Evolutionary conservation across 2,888 invertebrate genomes (phyloP).

Genomic region (Caenorhabditis becei): DNA sequence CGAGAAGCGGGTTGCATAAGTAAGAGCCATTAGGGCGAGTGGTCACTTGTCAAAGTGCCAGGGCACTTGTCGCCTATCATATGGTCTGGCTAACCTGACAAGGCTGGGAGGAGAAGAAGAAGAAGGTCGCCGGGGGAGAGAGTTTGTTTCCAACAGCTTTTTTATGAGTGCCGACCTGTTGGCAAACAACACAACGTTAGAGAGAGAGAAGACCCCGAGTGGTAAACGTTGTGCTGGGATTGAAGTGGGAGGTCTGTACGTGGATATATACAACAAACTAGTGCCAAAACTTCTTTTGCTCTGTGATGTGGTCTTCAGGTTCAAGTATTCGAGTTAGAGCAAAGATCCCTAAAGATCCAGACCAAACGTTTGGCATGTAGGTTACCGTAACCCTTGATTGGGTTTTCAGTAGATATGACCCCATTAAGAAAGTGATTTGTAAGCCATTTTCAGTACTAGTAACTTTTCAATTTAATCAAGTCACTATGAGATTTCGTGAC

Average conservation of each 20-base stretch:
- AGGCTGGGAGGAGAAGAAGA: slow-evolving; percentile 4
- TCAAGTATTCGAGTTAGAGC: too few species aligned
- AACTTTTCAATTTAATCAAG: too few species aligned
- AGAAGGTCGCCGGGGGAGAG: slow-evolving; percentile 20
- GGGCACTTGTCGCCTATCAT: slow-evolving; percentile 57
- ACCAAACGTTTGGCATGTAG: too few species aligned
- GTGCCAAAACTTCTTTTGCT: neutral
- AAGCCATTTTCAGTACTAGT: too few species aligned
- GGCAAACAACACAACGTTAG: slow-evolving; percentile 50
- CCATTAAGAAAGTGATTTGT: too few species aligned
- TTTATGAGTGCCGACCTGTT: slow-evolving; percentile 59
- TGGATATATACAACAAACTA: slow-evolving; percentile 33
- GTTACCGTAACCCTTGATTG: too few species aligned
- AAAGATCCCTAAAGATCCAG: too few species aligned
- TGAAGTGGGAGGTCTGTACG: slow-evolving; percentile 58
- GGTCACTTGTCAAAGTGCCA: slow-evolving; percentile 50
- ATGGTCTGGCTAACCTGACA: slow-evolving; percentile 26
- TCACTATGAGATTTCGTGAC: too few species aligned
- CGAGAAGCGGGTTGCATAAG: slow-evolving; percentile 39
- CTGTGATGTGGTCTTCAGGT: too few species aligned
- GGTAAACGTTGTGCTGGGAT: slow-evolving; percentile 51
- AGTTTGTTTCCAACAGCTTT: slow-evolving; percentile 59
- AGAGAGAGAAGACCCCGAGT: slow-evolving; percentile 17
- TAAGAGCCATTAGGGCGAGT: slow-evolving; percentile 48
- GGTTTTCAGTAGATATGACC: too few species aligned